Conservation (phyloP, 2,113 vertebrate species). For the Phalacrocorax aristotelis region DNA sequence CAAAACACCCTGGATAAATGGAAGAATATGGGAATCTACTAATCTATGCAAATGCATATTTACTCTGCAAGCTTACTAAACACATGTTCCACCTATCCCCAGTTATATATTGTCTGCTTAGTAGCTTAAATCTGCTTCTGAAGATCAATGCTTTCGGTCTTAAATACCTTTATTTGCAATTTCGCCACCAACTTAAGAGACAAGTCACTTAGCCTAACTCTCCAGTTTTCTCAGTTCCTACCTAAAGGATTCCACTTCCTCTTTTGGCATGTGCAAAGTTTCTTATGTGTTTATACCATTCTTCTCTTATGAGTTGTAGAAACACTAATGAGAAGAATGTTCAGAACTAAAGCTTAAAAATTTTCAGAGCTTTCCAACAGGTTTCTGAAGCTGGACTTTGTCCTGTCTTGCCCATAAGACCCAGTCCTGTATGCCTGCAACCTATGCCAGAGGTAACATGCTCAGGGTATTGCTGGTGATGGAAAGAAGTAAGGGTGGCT, state of each 20-base stretch:
- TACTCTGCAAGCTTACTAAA: background rate
- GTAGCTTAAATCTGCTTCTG: background rate
- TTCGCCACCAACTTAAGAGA: background rate
- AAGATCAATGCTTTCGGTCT: background rate
- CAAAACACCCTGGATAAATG: background rate
- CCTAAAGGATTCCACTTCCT: background rate
- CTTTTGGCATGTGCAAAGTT: background rate
- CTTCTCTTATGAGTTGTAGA: background rate
- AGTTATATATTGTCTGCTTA: background rate
- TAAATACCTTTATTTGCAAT: background rate
- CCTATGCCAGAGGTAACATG: background rate
- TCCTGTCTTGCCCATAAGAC: background rate
- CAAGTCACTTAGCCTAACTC: background rate
- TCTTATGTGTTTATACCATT: background rate
- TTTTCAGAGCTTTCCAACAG: background rate
- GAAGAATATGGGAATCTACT: background rate
- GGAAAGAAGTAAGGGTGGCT: background rate
- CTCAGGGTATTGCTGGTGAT: background rate
- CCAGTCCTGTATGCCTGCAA: background rate
- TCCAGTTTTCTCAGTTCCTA: background rate
- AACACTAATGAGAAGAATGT: background rate
- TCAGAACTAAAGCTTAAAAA: background rate
- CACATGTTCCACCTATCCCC: rapidly evolving
- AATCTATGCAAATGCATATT: background rate
- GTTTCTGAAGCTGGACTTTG: background rate